Base-by-base conservation (phyloP, 2,888 invertebrate species). In the Hartigia nigra region DNA sequence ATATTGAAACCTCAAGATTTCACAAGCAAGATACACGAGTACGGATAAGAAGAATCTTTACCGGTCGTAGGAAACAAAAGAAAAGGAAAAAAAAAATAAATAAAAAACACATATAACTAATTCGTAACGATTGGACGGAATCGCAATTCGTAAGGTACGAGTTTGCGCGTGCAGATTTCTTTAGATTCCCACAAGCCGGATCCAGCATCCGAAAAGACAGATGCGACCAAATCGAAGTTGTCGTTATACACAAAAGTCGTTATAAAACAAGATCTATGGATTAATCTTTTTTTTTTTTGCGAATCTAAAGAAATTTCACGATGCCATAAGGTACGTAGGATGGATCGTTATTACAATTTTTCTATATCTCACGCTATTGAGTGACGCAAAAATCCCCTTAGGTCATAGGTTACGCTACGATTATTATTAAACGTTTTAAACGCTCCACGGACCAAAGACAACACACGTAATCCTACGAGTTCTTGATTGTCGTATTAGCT, bases 361-460 rank as follows among this genome's bases (percentile, higher is more conserved):
- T 84, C 79, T 86, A 86, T 80, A 78, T 80, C 79, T 82, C 79
- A 77, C 74, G 83, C 82, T 84, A 78, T 79, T 77, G 82, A 84
- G 77, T 79, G 80, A 79, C 14, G 32, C n/a, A 2, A 72, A 34
- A 12, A 83, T 70, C 81, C 82, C 79, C 81, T 82, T 86, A 84
- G 82, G 76, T 81, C 80, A 83, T 86, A 85, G 80, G 82, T 55
- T 77, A 78, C 81, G 86, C 84, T 86, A 85, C 55, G 55, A 87
- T 87, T 81, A 82, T 84, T 85, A 86, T 86, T 87, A 87, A 72
- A 86, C 83, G 83, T 88, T 87, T 84, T 9, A 55, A 86, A 89
- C 83, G 85, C 87, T 88, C 88, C 87, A 89, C 88, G 90, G 90
- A 90, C 90, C 90, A 89, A 89, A 84, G 79, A 85, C 55, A 55